These are phyloP conservation scores for Melanotaenia maccullochi DNA, from an alignment of 2,797 vertebrate species.

Conservation along the genomic window DNA sequence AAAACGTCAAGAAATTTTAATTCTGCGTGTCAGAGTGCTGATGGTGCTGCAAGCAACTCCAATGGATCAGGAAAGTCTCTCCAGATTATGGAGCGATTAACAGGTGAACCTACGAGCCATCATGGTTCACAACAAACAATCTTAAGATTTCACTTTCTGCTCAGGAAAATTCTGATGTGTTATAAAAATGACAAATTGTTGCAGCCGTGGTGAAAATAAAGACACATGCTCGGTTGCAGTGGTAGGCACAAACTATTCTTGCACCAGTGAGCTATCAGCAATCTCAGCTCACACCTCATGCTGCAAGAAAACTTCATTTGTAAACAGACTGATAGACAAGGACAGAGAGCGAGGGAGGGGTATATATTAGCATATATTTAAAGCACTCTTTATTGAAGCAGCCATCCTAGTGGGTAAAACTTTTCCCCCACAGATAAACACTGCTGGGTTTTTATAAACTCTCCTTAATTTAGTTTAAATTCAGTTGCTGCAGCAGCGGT, in stretches of 20 bases:
- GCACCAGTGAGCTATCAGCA: background rate
- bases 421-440: conserved; percentile 52
- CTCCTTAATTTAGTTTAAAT: conserved; percentile 62
- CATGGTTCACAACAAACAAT: background rate
- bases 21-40: no score
- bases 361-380: conserved; percentile 64
- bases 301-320: conserved; percentile 49
- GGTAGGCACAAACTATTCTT: conserved; percentile 2
- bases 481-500: conserved; percentile 53
- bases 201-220: background rate
- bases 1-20: no score
- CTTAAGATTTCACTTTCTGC: background rate
- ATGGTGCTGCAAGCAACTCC: no score
- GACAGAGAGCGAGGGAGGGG: conserved; percentile 22
- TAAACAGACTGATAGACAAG: conserved; percentile 40
- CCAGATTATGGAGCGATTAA: background rate
- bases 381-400: conserved; percentile 56
- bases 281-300: conserved; percentile 8
- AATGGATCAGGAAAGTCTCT: no score
- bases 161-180: background rate
- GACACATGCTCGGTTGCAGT: background rate
- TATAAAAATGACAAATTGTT: background rate
- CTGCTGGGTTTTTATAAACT: conserved; percentile 61
- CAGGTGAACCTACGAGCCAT: background rate
- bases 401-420: conserved; percentile 45